These are phyloP conservation scores for Danionella cerebrum DNA, from an alignment of 2,113 vertebrate genomes.

Conservation along the genomic window DNA sequence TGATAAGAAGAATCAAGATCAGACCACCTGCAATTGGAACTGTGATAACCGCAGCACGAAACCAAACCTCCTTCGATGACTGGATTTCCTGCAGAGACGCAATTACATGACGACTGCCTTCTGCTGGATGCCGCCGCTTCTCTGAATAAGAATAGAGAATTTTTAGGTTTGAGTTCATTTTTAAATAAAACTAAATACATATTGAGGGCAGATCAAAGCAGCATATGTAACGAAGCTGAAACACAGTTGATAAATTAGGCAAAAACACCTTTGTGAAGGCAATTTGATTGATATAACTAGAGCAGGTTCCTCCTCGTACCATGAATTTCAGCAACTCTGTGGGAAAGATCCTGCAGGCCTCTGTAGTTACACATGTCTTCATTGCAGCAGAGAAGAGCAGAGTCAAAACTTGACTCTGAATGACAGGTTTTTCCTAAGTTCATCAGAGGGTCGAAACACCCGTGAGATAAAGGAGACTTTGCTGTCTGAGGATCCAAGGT, in stretches of 20 bases:
- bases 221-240: too few species aligned
- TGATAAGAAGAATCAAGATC: conserved; percentile 90
- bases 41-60: conserved; percentile 92
- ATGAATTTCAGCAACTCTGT: conserved; percentile 64
- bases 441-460: conserved; percentile 75
- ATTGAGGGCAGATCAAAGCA: too few species aligned
- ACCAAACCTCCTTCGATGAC: conserved; percentile 93
- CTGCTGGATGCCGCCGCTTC: conserved; percentile 69
- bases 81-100: conserved; percentile 90
- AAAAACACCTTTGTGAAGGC: too few species aligned
- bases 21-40: conserved; percentile 94
- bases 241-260: too few species aligned
- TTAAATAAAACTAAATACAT: background rate
- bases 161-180: background rate
- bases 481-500: conserved; percentile 74
- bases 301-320: conserved; percentile 51
- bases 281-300: too few species aligned
- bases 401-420: conserved; percentile 61
- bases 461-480: conserved; percentile 77
- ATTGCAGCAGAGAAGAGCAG: conserved; percentile 73
- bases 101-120: conserved; percentile 77
- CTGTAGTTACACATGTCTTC: conserved; percentile 90
- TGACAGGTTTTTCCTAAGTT: conserved; percentile 70
- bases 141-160: background rate
- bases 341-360: conserved; percentile 75